Evolutionary conservation across 2,113 vertebrate genomes (phyloP).

Genomic region (Sclerurus mexicanus): DNA sequence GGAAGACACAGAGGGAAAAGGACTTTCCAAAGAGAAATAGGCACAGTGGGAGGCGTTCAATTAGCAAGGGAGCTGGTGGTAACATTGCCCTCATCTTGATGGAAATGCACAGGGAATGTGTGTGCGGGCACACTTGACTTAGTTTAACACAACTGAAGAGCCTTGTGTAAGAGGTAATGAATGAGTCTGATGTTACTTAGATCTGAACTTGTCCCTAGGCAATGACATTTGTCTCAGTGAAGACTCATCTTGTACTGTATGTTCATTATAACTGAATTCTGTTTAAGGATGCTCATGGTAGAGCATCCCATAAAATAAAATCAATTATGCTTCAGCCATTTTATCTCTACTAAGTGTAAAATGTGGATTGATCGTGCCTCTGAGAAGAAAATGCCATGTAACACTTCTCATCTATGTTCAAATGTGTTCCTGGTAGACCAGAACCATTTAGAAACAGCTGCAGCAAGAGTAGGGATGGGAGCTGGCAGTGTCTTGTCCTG

Average conservation of each 20-base stretch:
- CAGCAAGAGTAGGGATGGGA: not conserved
- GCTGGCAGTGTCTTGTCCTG: not conserved
- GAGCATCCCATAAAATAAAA: constrained; percentile 17
- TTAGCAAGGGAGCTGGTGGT: not conserved
- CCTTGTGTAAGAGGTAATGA: not conserved
- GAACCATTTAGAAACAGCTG: not conserved
- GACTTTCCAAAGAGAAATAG: not conserved
- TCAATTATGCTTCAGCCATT: not conserved
- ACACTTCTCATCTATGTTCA: not conserved
- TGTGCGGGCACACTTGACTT: not conserved
- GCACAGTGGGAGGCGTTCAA: not conserved
- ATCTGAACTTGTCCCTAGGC: constrained; percentile 10
- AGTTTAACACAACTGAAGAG: not conserved
- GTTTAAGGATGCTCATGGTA: not conserved
- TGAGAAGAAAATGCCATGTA: not conserved
- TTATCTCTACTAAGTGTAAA: not conserved
- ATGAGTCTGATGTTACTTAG: constrained; percentile 5
- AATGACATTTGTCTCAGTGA: not conserved
- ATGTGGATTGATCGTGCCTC: not conserved
- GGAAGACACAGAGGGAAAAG: not conserved
- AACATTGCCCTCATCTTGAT: not conserved
- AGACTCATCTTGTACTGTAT: not conserved
- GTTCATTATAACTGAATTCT: constrained; percentile 11
- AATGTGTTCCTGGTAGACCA: not conserved
- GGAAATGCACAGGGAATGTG: not conserved